Evolutionary conservation across 1,140 invertebrate genomes (phyloP).

Genomic region (Maniola jurtina): DNA sequence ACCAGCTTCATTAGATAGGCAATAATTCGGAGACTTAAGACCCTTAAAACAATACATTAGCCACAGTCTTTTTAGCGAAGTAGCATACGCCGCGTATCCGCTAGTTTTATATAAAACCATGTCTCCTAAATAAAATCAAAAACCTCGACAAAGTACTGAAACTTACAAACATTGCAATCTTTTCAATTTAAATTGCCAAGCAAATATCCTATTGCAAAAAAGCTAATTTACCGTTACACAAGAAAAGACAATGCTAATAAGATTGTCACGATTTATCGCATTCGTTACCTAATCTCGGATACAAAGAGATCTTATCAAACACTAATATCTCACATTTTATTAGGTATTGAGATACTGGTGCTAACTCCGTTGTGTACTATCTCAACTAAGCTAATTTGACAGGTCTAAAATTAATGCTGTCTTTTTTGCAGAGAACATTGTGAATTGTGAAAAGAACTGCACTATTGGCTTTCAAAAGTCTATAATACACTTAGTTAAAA

Average conservation of each 20-base stretch:
- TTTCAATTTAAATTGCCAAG: neutral
- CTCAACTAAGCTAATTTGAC: neutral
- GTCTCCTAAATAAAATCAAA: too few species aligned
- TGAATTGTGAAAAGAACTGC: too few species aligned
- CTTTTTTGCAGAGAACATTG: too few species aligned
- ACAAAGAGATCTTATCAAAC: neutral
- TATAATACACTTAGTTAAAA: too few species aligned
- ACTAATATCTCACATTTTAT: slow-evolving; percentile 4
- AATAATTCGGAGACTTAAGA: too few species aligned
- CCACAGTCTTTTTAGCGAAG: too few species aligned
- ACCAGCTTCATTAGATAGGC: too few species aligned
- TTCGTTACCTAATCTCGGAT: neutral
- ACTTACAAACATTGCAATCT: neutral
- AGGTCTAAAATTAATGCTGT: too few species aligned
- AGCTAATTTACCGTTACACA: slow-evolving; percentile 5
- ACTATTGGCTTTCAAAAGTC: too few species aligned
- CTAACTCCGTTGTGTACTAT: neutral
- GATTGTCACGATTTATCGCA: slow-evolving; percentile 5
- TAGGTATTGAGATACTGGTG: neutral
- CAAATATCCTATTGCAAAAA: slow-evolving; percentile 7
- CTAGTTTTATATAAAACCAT: too few species aligned
- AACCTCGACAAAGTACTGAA: neutral
- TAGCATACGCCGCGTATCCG: too few species aligned
- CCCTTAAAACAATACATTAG: too few species aligned
- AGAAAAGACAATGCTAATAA: slow-evolving; percentile 11